Evolutionary conservation across 2,113 vertebrate genomes (phyloP).

Genomic region (Rhombomys opimus): DNA sequence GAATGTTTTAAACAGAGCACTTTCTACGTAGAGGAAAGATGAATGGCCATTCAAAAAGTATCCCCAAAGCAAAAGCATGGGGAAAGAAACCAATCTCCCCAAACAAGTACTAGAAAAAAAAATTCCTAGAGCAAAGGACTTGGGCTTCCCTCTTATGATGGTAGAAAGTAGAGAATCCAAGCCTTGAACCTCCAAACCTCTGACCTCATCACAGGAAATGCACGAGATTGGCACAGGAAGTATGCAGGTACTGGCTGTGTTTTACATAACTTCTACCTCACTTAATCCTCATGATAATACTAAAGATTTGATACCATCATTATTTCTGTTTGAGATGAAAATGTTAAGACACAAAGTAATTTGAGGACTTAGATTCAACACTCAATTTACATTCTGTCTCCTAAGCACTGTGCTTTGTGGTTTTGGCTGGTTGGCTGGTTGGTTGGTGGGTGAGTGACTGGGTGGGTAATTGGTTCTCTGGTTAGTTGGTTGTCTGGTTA

Average conservation of each 20-base stretch:
- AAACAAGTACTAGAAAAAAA: not conserved
- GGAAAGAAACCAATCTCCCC: not conserved
- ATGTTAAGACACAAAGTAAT: not conserved
- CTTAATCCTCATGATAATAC: not conserved
- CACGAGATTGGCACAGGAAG: not conserved
- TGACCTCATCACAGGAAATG: not conserved
- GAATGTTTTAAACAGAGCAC: conserved; percentile 39
- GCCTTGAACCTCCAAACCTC: not conserved
- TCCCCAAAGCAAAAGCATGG: not conserved
- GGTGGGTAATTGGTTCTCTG: not conserved
- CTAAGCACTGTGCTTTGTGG: not conserved
- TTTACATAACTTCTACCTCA: not conserved
- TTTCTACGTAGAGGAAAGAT: conserved; percentile 14
- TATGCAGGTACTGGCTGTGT: not conserved
- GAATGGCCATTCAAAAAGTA: not conserved
- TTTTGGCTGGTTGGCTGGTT: not conserved
- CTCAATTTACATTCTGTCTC: not conserved
- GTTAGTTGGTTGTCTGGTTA: not conserved
- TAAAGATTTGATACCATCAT: not conserved
- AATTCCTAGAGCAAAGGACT: not conserved
- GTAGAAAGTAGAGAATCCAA: not conserved
- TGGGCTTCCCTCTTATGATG: conserved; percentile 2
- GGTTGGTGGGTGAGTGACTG: not conserved
- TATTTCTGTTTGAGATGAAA: not conserved
- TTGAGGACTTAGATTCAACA: not conserved